These are phyloP conservation scores for Drosophila ercepeae DNA, from an alignment of 1,140 invertebrate genomes.

Conservation along the genomic window DNA sequence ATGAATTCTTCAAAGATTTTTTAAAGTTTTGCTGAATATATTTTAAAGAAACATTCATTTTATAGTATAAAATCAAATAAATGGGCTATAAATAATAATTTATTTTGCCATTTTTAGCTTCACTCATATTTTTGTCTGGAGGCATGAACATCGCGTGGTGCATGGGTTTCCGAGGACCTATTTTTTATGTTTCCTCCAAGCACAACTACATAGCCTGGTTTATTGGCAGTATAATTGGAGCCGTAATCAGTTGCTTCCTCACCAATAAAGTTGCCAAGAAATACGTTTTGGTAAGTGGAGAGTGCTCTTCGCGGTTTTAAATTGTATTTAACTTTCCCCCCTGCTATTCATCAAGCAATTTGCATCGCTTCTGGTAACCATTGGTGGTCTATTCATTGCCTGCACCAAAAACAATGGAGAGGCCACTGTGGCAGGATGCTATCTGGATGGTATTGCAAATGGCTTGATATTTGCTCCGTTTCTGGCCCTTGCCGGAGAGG, in stretches of 20 bases:
- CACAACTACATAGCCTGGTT: constrained; percentile 62
- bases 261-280: constrained; percentile 60
- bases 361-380: constrained; percentile 20
- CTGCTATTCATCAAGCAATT: constrained; percentile 25
- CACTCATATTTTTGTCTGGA: constrained; percentile 61
- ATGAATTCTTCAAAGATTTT: no score
- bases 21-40: no score
- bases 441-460: constrained; percentile 64
- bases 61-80: no score
- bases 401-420: not conserved
- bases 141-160: constrained; percentile 73
- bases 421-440: constrained; percentile 34
- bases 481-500: constrained; percentile 52
- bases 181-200: rapidly evolving
- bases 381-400: constrained; percentile 44
- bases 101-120: constrained; percentile 24
- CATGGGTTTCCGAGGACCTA: constrained; percentile 35
- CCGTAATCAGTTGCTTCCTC: constrained; percentile 25
- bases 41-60: no score
- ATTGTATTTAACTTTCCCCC: not conserved
- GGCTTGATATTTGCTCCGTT: constrained; percentile 57
- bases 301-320: not conserved
- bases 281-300: constrained; percentile 40
- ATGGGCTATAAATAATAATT: not conserved
- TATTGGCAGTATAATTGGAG: constrained; percentile 64